Evolutionary conservation across 2,113 vertebrate species (phyloP), one percentile per base, ranked within the genome.

Genomic region (Podilymbus podiceps): DNA sequence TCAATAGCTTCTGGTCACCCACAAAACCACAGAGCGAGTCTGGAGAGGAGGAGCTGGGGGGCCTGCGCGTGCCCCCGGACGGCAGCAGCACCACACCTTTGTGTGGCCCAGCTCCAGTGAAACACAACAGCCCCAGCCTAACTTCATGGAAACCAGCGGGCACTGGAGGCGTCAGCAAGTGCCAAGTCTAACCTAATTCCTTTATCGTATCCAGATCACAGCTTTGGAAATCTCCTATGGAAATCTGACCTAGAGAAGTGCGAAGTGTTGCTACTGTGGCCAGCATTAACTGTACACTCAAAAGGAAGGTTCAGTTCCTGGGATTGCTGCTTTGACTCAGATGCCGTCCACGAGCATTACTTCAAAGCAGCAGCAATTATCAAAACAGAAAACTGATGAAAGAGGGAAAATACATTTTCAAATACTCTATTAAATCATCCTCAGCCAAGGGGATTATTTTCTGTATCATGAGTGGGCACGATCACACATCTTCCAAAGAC

Each of bases 51-150:
- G 21, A 55, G 17, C 1, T n/a, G 53, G 44, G 22, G 22, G 55
- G 58, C 46, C 82, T 4, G 18, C 9, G 18, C 1, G 3, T 14
- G 25, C 2, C 27, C 27, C 12, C 0, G 1, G 42, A 47, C 0
- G 2, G 47, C 2, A 2, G 35, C 60, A 58, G 67, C 47, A 30
- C 6, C 7, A 2, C 28, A 12, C 2, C 28, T 22, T 24, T 8
- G 47, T 22, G 4, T 0, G 5, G 28, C 44, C 11, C 44, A 22
- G 20, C 7, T 13, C 25, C 27, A 31, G 30, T 5, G 6, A 53
- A 69, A 71, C 1, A 4, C 42, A n/a, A 15, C 25, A 75, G 62
- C 4, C 21, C 38, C 66, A 49, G 12, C 6, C 20, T 11, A 40
- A 35, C 33, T 31, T 44, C 9, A 1, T 1, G 7, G 24, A 38